These are phyloP conservation scores for Drosophila algonquin DNA, from an alignment of 2,888 invertebrate genomes.

Conservation along the genomic window DNA sequence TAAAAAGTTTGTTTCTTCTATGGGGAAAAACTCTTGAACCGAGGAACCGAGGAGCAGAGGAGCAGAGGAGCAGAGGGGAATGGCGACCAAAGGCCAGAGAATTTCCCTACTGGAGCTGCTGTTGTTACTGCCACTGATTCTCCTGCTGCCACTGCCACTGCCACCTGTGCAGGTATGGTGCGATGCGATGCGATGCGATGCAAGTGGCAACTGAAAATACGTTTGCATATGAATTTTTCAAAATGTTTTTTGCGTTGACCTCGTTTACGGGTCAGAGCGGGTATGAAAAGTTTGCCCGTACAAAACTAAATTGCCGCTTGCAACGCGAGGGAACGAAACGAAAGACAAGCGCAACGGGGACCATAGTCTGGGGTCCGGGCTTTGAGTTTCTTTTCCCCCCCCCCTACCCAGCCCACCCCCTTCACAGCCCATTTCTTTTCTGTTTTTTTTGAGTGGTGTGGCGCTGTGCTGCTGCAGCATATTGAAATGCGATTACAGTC, in stretches of 20 bases:
- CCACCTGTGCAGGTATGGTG: slow-evolving; percentile 55
- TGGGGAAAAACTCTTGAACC: slow-evolving; percentile 3
- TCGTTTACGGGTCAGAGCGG: slow-evolving; percentile 74
- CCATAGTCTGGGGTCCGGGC: slow-evolving; percentile 25
- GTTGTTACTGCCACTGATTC: slow-evolving; percentile 21
- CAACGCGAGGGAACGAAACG: slow-evolving; percentile 6
- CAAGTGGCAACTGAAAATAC: slow-evolving; percentile 67
- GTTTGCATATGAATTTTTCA: slow-evolving; percentile 77
- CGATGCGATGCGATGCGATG: slow-evolving; percentile 24
- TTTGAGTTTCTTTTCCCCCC: slow-evolving; percentile 24
- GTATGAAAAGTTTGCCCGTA: slow-evolving; percentile 73
- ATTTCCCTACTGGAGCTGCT: slow-evolving; percentile 17
- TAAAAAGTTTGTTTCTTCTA: slow-evolving; percentile 66
- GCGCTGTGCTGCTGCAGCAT: slow-evolving; percentile 53
- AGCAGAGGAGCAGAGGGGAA: not conserved
- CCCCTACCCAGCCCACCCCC: not conserved
- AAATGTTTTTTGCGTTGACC: slow-evolving; percentile 74
- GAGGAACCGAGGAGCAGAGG: not conserved
- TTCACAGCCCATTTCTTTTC: slow-evolving; percentile 4
- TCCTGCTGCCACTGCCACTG: slow-evolving; percentile 46
- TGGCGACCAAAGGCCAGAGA: not conserved
- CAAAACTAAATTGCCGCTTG: slow-evolving; percentile 74
- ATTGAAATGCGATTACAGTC: slow-evolving; percentile 75
- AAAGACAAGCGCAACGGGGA: slow-evolving; percentile 29
- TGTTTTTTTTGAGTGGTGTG: not conserved